Evolutionary conservation across 2,888 invertebrate species (phyloP).

Genomic region (Pseudanteris insignis): DNA sequence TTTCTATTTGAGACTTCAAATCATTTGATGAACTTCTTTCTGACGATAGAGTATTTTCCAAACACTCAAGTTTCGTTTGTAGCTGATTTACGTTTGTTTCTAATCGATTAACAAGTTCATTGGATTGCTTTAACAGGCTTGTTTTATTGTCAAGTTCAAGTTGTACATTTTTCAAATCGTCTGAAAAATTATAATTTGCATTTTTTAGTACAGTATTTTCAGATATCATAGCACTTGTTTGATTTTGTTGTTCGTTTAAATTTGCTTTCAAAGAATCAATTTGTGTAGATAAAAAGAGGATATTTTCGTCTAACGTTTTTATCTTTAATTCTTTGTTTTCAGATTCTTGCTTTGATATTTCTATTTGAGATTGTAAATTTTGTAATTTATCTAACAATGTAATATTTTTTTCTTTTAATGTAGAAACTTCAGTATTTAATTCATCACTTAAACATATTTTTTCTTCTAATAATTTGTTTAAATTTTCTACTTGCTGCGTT

Average conservation of each 20-base stretch:
- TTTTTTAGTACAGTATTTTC: slow-evolving; percentile 8
- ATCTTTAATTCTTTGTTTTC: background rate
- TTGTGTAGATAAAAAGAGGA: background rate
- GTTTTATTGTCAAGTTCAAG: slow-evolving; percentile 14
- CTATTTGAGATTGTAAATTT: background rate
- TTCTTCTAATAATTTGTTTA: slow-evolving; percentile 10
- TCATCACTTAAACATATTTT: slow-evolving; percentile 2
- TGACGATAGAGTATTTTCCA: background rate
- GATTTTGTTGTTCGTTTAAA: slow-evolving; percentile 6
- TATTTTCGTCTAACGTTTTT: slow-evolving; percentile 1
- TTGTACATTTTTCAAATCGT: slow-evolving; percentile 8
- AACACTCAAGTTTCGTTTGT: slow-evolving; percentile 1
- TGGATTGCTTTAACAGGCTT: background rate
- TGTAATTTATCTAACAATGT: slow-evolving; percentile 1
- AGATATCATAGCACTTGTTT: background rate
- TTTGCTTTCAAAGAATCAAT: background rate
- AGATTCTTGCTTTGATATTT: background rate
- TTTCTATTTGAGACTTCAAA: slow-evolving; percentile 4
- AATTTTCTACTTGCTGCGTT: slow-evolving; percentile 10
- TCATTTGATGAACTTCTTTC: slow-evolving; percentile 1
- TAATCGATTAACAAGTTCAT: slow-evolving; percentile 15
- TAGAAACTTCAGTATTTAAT: background rate
- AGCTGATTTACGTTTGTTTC: slow-evolving; percentile 9
- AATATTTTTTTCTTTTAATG: slow-evolving; percentile 1
- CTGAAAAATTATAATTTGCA: slow-evolving; percentile 5